phyloP scores from a whole-genome alignment of 2,797 vertebrate species.

The Trachops cirrhosus region DNA sequence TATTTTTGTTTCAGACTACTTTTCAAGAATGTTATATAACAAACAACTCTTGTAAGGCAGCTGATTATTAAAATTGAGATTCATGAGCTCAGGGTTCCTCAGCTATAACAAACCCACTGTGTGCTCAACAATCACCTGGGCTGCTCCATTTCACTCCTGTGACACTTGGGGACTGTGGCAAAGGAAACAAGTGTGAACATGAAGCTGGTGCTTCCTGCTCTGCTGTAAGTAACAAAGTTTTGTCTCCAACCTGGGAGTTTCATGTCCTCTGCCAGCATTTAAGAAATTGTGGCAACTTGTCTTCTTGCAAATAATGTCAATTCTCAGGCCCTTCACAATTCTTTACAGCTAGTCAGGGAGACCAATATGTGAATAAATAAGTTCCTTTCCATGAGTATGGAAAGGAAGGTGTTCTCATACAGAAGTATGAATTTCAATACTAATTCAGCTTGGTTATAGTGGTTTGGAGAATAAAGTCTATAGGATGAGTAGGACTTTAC shows the following conservation, averaged over 20 bases:
- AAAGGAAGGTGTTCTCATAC: background rate
- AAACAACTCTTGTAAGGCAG: background rate
- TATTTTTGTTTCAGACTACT: background rate
- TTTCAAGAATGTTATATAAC: background rate
- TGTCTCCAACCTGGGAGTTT: background rate
- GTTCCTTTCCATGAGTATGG: background rate
- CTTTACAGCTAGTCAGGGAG: background rate
- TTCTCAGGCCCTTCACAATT: background rate
- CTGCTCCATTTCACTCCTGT: background rate
- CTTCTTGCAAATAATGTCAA: background rate
- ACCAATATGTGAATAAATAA: background rate
- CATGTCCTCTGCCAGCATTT: background rate
- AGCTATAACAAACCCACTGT: background rate
- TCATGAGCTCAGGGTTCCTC: background rate
- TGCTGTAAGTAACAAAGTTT: background rate
- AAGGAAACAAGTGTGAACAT: background rate
- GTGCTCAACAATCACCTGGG: background rate
- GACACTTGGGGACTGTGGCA: background rate
- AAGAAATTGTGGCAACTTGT: background rate
- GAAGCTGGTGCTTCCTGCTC: background rate
- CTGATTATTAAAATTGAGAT: background rate
- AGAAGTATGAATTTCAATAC: background rate
- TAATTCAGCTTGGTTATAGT: background rate
- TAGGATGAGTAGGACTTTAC: background rate
- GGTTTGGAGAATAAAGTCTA: background rate